Evolutionary conservation across 2,888 invertebrate species (phyloP).

Genomic region (Zootermopsis nevadensis): DNA sequence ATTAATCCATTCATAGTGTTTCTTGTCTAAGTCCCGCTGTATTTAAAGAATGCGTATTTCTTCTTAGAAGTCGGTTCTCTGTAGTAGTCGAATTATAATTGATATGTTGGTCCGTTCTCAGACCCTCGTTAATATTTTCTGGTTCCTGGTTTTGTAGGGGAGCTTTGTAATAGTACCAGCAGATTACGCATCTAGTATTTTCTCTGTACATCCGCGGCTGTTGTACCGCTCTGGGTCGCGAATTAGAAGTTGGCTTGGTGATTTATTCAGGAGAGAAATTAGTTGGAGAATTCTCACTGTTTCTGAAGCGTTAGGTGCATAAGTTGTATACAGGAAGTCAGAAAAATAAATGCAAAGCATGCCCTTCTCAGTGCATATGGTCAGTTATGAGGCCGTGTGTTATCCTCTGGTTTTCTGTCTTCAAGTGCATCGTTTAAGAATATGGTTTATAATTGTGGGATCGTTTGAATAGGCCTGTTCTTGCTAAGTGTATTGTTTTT

Average conservation of each 20-base stretch:
- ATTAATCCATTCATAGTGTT: no score
- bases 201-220: neutral
- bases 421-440: neutral
- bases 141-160: neutral
- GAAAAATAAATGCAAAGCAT: neutral
- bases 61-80: no score
- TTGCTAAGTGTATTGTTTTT: no score
- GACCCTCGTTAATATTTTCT: neutral
- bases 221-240: neutral
- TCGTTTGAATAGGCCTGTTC: no score
- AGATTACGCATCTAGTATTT: neutral
- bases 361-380: neutral
- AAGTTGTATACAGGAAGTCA: neutral
- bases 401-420: neutral
- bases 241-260: neutral
- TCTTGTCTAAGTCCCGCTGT: no score
- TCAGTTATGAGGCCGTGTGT: neutral
- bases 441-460: no score
- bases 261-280: constrained; percentile 34
- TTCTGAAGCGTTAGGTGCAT: neutral
- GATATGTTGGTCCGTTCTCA: neutral
- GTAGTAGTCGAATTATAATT: neutral
- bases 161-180: neutral
- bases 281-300: constrained; percentile 28
- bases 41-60: no score